Conservation (phyloP, 2,888 invertebrate species). For the Linhomoeus sp. region DNA sequence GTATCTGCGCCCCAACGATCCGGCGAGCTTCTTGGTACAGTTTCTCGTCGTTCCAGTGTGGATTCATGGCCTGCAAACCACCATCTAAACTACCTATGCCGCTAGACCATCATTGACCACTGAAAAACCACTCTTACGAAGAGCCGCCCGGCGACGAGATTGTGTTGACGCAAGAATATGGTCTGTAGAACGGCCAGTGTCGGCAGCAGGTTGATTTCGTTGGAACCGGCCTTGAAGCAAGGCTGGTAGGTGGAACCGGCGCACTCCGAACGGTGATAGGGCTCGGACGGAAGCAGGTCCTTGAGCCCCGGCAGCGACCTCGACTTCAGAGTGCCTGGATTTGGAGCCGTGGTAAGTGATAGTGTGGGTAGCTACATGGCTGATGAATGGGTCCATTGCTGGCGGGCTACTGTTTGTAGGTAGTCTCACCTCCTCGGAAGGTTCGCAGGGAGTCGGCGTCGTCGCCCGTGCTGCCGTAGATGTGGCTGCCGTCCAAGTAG, state of each 20-base stretch:
- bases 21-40: slow-evolving; percentile 28
- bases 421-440: slow-evolving; percentile 51
- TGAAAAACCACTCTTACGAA: not conserved
- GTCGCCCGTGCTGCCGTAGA: slow-evolving; percentile 75
- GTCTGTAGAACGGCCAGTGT: slow-evolving; percentile 20
- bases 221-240: slow-evolving; percentile 4
- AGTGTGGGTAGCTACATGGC: too few relatives aligned
- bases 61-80: slow-evolving; percentile 14
- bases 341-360: too few relatives aligned
- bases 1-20: slow-evolving; percentile 38
- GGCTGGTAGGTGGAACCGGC: not conserved
- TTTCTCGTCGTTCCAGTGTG: slow-evolving; percentile 11
- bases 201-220: slow-evolving; percentile 17
- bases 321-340: too few relatives aligned
- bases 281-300: too few relatives aligned
- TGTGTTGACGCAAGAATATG: slow-evolving; percentile 24
- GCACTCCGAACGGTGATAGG: too few relatives aligned
- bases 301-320: too few relatives aligned
- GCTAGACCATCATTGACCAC: not conserved
- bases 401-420: too few relatives aligned
- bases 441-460: slow-evolving; percentile 53
- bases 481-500: slow-evolving; percentile 50
- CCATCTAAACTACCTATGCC: not conserved
- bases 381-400: too few relatives aligned
- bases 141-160: slow-evolving; percentile 12